Base-by-base conservation (phyloP, 1,140 invertebrate genomes). In the Pseudomyrmex sp. region DNA sequence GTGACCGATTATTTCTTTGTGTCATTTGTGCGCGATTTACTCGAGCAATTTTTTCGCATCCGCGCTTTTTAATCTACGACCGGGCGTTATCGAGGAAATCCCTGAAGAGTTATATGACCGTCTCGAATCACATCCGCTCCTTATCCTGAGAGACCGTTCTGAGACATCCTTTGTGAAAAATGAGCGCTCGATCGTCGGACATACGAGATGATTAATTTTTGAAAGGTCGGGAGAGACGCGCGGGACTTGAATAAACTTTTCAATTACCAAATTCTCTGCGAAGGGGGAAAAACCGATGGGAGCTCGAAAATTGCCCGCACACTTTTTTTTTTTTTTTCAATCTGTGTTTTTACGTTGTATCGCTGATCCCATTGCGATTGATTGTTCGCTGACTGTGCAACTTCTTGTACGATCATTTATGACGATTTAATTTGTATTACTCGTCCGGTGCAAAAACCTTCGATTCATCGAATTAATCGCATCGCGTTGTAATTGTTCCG, bases 81-180 rank as follows among this genome's bases (percentile, higher is more conserved):
- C 20, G 46, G 13, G 12, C 48, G n/a, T 65, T n/a, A 23, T 54
- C 26, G 59, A 2, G 48, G 26, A 12, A 63, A 63, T 18, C 26
- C 48, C 62, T 15, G 18, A 20, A 48, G 52, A 15, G 23, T n/a
- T 15, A 62, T 44, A 56, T 18, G 59, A 63, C 48, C 48, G 18
- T 26, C n/a, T 15, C 54, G 54, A 58, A 70, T 80, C 66, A 50
- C 66, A 26, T 70, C 20, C 66, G 66, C n/a, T 50, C 12, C 59
- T 59, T 70, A 59, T n/a, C 54, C 20, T 12, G 65, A 69, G 52
- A 18, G 20, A 9, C 5, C 58, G 65, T 68, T 15, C 2, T 15
- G 20, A n/a, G 20, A 15, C 15, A 23, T 54, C 59, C 20, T 44
- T 79, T 79, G 26, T 79, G 54, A 80, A 72, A 72, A 72, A 80